Evolutionary conservation across 2,797 vertebrate genomes (phyloP).

Genomic region (Sphenopsis melanotis): DNA sequence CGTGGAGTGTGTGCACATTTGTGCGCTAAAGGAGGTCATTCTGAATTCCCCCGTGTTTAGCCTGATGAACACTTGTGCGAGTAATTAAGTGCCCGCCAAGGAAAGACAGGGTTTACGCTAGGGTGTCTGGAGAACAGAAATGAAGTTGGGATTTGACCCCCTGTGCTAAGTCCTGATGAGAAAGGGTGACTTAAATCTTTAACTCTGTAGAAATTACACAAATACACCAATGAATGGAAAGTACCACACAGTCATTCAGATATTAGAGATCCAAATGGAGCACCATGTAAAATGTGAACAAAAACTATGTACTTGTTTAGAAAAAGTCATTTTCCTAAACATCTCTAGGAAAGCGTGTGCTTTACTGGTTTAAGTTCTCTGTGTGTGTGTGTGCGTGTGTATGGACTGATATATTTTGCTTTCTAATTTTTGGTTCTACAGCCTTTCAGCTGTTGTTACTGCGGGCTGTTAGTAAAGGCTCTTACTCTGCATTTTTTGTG

Average conservation of each 20-base stretch:
- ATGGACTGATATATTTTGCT: neutral
- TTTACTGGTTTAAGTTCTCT: neutral
- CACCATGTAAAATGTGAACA: neutral
- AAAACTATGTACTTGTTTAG: neutral
- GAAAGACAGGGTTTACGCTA: neutral
- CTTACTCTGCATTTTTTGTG: neutral
- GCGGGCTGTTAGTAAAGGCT: neutral
- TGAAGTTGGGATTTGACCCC: neutral
- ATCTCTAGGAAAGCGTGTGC: neutral
- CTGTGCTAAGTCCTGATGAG: neutral
- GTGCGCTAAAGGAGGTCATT: neutral
- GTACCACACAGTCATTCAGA: neutral
- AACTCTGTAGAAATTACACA: neutral
- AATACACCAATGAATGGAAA: neutral
- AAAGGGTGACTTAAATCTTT: neutral
- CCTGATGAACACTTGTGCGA: neutral
- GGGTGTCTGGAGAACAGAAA: neutral
- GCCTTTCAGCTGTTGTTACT: neutral
- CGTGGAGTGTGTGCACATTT: fast-evolving
- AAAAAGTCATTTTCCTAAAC: neutral
- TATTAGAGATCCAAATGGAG: neutral
- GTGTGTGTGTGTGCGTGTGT: fast-evolving
- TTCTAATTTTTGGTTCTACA: neutral
- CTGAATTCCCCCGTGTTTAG: neutral
- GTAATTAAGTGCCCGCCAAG: neutral